Percentiles rank a stretch among this genome's conserved stretches.
Evolutionary conservation across 2,888 invertebrate species (phyloP).

Genomic region (Cheilosia impressa): DNA sequence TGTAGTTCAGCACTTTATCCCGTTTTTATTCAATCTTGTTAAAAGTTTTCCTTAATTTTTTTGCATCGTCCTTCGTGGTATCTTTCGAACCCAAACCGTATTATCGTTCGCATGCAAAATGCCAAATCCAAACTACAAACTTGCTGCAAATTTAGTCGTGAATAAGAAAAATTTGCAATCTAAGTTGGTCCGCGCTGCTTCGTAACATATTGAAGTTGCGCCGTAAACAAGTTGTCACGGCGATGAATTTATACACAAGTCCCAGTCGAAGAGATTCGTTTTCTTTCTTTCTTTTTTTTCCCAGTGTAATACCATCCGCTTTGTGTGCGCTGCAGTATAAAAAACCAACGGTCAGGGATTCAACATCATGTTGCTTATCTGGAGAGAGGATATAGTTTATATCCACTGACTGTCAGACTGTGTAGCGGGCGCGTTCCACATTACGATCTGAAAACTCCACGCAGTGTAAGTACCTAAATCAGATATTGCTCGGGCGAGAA

Average conservation of each 20-base stretch:
- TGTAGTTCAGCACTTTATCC: slow-evolving; percentile 1
- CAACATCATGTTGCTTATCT: slow-evolving; percentile 10
- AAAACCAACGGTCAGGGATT: not conserved
- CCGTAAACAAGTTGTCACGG: not conserved
- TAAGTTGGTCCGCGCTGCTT: slow-evolving; percentile 13
- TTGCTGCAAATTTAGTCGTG: not conserved
- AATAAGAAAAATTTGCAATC: not conserved
- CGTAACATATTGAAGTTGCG: slow-evolving; percentile 6
- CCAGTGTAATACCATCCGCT: not conserved
- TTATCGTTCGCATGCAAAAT: not conserved
- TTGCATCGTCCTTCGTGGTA: not conserved
- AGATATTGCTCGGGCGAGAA: slow-evolving; percentile 6
- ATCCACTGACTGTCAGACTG: not conserved
- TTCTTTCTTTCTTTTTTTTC: not conserved
- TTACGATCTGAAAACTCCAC: slow-evolving; percentile 2
- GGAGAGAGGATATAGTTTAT: not conserved
- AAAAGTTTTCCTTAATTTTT: not conserved
- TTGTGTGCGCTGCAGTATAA: not conserved
- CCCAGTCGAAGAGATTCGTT: not conserved
- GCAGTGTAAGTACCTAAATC: slow-evolving; percentile 5
- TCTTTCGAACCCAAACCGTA: not conserved
- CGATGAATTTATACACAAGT: not conserved
- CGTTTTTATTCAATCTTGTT: slow-evolving; percentile 7
- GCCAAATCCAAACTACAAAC: not conserved
- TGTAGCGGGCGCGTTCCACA: not conserved